Evolutionary conservation across 2,797 vertebrate genomes (phyloP).

Genomic region (Halcyon leucocephala): DNA sequence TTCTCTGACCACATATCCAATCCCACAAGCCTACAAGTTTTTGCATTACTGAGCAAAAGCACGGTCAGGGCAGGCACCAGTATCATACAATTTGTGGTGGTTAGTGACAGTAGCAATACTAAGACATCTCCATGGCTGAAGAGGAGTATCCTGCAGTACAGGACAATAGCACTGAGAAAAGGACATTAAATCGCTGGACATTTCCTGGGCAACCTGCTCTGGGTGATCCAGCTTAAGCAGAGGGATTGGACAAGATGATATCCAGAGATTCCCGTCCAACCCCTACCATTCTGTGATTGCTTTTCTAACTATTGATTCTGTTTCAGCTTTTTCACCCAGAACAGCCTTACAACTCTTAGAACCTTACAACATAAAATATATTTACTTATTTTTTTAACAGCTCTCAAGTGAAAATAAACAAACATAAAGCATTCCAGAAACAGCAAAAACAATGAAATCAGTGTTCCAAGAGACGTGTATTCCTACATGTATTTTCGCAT

Average conservation of each 20-base stretch:
- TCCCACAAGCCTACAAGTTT: not conserved
- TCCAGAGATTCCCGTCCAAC: too few species aligned
- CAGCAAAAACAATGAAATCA: not conserved
- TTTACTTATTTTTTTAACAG: not conserved
- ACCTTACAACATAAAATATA: not conserved
- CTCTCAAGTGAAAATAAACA: not conserved
- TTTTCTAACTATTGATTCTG: not conserved
- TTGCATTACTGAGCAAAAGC: not conserved
- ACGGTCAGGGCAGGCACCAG: not conserved
- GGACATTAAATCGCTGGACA: not conserved
- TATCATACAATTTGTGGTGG: not conserved
- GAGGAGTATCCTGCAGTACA: not conserved
- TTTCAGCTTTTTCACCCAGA: not conserved
- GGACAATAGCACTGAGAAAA: not conserved
- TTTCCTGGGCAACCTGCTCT: too few species aligned
- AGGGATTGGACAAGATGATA: too few species aligned
- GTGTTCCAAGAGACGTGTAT: not conserved
- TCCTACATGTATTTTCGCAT: not conserved
- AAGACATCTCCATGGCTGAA: not conserved
- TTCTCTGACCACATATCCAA: not conserved
- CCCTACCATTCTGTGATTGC: too few species aligned
- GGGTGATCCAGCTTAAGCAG: too few species aligned
- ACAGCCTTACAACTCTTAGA: not conserved
- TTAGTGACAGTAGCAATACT: not conserved
- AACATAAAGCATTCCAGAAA: not conserved